Conservation (phyloP, 2,113 vertebrate genomes). For the Atlantisia rogersi region DNA sequence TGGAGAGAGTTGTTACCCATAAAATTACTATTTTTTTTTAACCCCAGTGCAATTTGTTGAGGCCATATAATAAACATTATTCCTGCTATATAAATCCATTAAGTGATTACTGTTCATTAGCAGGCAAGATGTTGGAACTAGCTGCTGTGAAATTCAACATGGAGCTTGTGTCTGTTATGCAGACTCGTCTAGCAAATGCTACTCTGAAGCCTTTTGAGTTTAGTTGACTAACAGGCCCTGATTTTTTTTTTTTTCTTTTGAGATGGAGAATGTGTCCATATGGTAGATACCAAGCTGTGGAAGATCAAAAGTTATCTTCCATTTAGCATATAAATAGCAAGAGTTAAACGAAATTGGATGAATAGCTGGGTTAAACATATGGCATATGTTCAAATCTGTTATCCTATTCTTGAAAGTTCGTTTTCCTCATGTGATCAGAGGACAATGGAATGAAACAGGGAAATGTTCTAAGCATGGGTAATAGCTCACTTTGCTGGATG, state of each 20-base stretch:
- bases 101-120: constrained; percentile 33
- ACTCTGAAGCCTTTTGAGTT: not conserved
- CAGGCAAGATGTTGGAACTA: constrained; percentile 36
- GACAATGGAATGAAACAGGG: constrained; percentile 21
- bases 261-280: constrained; percentile 15
- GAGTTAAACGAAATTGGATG: constrained; percentile 54
- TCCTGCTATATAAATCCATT: not conserved
- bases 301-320: constrained; percentile 47
- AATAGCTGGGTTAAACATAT: constrained; percentile 53
- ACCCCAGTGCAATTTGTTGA: not conserved
- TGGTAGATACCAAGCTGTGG: constrained; percentile 58
- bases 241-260: not conserved
- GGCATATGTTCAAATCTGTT: constrained; percentile 39
- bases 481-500: not conserved
- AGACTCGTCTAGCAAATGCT: constrained; percentile 44
- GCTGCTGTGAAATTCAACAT: constrained; percentile 31
- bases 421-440: constrained; percentile 1
- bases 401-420: not conserved
- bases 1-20: not conserved
- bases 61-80: not conserved
- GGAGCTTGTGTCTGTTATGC: not conserved
- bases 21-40: not conserved
- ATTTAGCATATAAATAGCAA: constrained; percentile 51
- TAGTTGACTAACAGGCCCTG: constrained; percentile 18
- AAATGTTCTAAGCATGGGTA: not conserved